Percentiles rank a stretch among this genome's conserved stretches.
phyloP scores from a whole-genome alignment of 2,888 invertebrate genomes.

The Hipparchia sbordonii region DNA sequence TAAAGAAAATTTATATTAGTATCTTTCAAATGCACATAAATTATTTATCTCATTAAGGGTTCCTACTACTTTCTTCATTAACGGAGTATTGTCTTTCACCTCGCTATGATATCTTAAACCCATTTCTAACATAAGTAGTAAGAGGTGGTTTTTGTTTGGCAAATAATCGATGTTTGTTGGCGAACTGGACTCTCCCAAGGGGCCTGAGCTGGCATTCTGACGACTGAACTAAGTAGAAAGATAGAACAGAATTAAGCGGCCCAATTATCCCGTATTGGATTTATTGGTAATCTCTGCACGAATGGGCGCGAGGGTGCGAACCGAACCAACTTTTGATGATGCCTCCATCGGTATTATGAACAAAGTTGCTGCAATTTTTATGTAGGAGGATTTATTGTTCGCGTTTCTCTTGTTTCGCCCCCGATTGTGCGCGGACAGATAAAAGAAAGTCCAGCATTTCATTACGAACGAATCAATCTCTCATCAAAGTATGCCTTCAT shows the following conservation, averaged over 20 bases:
- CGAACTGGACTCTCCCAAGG: conserved; percentile 77
- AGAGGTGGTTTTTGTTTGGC: conserved; percentile 68
- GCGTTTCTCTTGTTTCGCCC: conserved; percentile 71
- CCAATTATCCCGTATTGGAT: conserved; percentile 84
- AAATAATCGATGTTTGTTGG: conserved; percentile 64
- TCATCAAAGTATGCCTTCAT: conserved; percentile 58
- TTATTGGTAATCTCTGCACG: conserved; percentile 84
- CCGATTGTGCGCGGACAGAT: conserved; percentile 73
- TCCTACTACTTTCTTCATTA: conserved; percentile 68
- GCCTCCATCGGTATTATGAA: conserved; percentile 80
- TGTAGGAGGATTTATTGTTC: conserved; percentile 80
- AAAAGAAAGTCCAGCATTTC: conserved; percentile 68
- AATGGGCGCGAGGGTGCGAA: conserved; percentile 82
- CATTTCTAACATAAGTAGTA: conserved; percentile 56
- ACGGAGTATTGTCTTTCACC: conserved; percentile 49
- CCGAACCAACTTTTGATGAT: conserved; percentile 81
- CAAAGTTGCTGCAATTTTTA: conserved; percentile 83
- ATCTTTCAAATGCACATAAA: conserved; percentile 43
- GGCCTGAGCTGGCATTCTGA: conserved; percentile 82
- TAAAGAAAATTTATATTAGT: conserved; percentile 2
- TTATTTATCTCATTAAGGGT: conserved; percentile 66
- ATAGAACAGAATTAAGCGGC: conserved; percentile 83
- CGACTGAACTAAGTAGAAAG: conserved; percentile 83
- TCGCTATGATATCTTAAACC: conserved; percentile 55
- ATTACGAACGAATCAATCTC: conserved; percentile 72